These are phyloP conservation scores for Propithecus coquereli DNA, from an alignment of 2,113 vertebrate genomes.

Conservation along the genomic window DNA sequence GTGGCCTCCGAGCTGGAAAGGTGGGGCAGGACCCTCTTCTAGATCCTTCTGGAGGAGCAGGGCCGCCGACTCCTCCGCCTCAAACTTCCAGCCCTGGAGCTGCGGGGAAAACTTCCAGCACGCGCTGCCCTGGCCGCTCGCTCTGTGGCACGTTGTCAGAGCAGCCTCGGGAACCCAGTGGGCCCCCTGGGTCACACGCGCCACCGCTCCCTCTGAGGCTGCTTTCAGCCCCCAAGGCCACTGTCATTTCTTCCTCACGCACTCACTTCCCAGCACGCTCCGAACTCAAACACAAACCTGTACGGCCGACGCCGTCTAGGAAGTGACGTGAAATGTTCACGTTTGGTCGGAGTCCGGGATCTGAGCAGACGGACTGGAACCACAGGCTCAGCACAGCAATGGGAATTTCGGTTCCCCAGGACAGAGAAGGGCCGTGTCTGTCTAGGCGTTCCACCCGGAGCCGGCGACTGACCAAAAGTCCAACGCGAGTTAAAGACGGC, in stretches of 20 bases:
- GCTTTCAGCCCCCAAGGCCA: background rate
- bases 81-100: too few species aligned
- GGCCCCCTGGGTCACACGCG: background rate
- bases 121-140: too few species aligned
- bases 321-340: background rate
- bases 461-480: fast-evolving
- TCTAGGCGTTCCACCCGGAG: fast-evolving
- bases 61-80: fast-evolving
- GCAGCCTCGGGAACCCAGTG: background rate
- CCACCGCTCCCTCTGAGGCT: too few species aligned
- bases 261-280: background rate
- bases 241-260: background rate
- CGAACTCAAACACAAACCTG: background rate
- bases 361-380: background rate
- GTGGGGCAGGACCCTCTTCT: fast-evolving
- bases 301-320: background rate
- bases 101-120: too few species aligned
- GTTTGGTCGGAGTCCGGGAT: background rate
- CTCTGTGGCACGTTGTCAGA: too few species aligned
- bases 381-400: fast-evolving
- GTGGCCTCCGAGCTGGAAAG: background rate
- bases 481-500: too few species aligned
- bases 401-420: fast-evolving
- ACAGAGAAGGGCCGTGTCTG: fast-evolving
- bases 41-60: fast-evolving